Conservation (phyloP, 1,140 invertebrate species). For the Ceratina japonica region DNA sequence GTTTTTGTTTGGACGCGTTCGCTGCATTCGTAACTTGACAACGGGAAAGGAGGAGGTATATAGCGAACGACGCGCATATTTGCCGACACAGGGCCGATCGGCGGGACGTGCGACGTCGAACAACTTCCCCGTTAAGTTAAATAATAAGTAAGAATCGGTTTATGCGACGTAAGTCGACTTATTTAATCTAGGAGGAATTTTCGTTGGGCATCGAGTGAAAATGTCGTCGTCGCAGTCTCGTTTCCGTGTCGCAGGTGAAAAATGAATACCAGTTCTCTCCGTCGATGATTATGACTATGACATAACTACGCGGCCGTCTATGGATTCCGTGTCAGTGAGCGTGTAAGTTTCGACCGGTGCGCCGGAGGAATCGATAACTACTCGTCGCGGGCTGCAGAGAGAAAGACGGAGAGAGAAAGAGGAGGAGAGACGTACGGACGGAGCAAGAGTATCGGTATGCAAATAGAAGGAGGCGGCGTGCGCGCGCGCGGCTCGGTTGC, state of each 20-base stretch:
- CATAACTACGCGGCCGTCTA: not conserved
- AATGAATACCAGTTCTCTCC: too few relatives aligned
- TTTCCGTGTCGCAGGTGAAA: too few relatives aligned
- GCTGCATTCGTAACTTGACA: slow-evolving; percentile 51
- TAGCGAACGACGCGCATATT: slow-evolving; percentile 27
- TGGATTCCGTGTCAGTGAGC: not conserved
- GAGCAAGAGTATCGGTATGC: slow-evolving; percentile 4
- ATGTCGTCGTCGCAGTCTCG: not conserved
- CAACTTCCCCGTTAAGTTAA: too few relatives aligned
- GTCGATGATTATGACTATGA: not conserved
- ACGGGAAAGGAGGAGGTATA: slow-evolving; percentile 32
- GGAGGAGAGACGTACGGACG: too few relatives aligned
- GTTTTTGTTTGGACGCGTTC: slow-evolving; percentile 61
- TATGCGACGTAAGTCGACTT: too few relatives aligned
- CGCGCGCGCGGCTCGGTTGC: not conserved
- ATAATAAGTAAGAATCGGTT: too few relatives aligned
- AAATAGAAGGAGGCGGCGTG: not conserved
- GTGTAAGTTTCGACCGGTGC: not conserved
- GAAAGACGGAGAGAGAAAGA: too few relatives aligned
- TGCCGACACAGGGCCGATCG: not conserved
- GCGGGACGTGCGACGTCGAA: slow-evolving; percentile 50
- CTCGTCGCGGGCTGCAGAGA: not conserved
- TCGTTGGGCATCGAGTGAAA: not conserved
- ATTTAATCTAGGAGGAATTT: too few relatives aligned
- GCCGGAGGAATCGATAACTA: slow-evolving; percentile 19